These are phyloP conservation scores for Oligia latruncula DNA, from an alignment of 2,888 invertebrate genomes.

Conservation along the genomic window DNA sequence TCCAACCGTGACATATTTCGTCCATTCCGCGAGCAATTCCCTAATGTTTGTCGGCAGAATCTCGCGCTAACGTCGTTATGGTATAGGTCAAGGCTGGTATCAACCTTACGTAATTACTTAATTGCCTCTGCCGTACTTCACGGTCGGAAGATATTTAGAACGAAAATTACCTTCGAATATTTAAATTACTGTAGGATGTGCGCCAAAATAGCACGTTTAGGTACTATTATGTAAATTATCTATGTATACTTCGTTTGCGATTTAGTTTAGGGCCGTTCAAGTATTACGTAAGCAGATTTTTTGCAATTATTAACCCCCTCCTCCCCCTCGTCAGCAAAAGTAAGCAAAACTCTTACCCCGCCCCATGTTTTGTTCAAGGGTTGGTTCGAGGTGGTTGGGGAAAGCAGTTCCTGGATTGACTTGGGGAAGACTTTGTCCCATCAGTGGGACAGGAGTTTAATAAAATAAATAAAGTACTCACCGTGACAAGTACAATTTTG, in stretches of 20 bases:
- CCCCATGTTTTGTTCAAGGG: too few species aligned
- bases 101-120: constrained; percentile 38
- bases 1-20: constrained; percentile 39
- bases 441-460: background rate
- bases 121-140: constrained; percentile 20
- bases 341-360: too few species aligned
- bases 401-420: background rate
- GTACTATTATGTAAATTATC: constrained; percentile 4
- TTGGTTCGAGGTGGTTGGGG: background rate
- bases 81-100: constrained; percentile 41
- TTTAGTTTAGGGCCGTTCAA: background rate
- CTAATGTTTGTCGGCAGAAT: constrained; percentile 32
- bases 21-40: constrained; percentile 38
- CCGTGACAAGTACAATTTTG: constrained; percentile 94
- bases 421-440: background rate
- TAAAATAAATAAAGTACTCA: constrained; percentile 81
- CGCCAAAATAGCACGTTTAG: background rate
- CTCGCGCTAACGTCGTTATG: constrained; percentile 40
- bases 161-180: constrained; percentile 17
- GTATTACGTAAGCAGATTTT: too few species aligned
- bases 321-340: too few species aligned
- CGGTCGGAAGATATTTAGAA: constrained; percentile 4
- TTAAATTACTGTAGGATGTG: background rate
- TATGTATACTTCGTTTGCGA: background rate
- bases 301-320: too few species aligned